Evolutionary conservation across 2,888 invertebrate genomes (phyloP), one percentile per base, ranked within the genome.

Genomic region (Rutpela maculata): DNA sequence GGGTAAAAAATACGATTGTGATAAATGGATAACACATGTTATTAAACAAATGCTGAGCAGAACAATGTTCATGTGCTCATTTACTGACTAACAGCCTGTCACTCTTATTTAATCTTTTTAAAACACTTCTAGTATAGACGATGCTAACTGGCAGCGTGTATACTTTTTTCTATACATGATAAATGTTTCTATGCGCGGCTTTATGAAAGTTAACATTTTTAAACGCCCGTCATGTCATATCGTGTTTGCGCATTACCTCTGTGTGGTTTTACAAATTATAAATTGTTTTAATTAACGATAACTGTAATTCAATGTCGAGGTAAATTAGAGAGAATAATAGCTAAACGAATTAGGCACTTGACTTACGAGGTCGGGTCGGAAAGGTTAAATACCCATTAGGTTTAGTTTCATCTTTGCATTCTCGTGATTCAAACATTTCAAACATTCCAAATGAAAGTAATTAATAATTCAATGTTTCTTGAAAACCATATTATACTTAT

Each of bases 271-370:
- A 63, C 62, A 35, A 63, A 35, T 10, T 35, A 31, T 31, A 63
- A 63, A 31, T n/a, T 63, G 10, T 31, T 63, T 63, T 31, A 63
- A 63, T 63, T 63, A 35, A 17, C 62, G 4, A 35, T 31, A 17
- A 63, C 62, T 63, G 11, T 63, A 63, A 63, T 35, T 35, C 35
- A 35, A 35, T 35, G 31, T 31, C 35, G 62, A 35, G 12, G 59
- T 11, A 26, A 22, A 22, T 60, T 60, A 19, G 22, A 22, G 35
- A 35, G 15, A 26, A 35, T 62, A 62, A 62, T 22, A n/a, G n/a
- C 22, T 62, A 62, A 62, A 62, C 26, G 62, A 62, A 62, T 63
- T 35, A 50, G 31, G 62, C 9, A 35, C 17, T 63, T 63, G 62
- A 63, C 62, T 35, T 35, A 35, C 35, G 6, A n/a, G 50, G 50